Percentiles rank a stretch among this genome's conserved stretches.
Conservation (phyloP, 2,797 vertebrate genomes). For the Phaenicophaeus curvirostris region DNA sequence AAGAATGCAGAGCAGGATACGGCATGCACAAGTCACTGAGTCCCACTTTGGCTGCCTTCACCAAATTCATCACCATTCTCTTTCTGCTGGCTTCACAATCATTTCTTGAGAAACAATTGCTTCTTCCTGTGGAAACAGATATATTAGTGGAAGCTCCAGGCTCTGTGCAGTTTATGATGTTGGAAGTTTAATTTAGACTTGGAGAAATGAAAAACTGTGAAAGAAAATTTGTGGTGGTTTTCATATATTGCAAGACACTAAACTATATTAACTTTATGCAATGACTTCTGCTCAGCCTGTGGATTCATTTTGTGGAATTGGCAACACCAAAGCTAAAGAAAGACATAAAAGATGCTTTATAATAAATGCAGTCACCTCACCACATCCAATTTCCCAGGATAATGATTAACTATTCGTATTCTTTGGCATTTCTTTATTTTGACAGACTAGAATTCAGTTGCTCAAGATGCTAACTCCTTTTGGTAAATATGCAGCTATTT, state of each 20-base stretch:
- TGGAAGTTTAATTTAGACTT: constrained; percentile 50
- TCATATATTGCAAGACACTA: constrained; percentile 31
- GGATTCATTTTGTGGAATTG: constrained; percentile 32
- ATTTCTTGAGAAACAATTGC: constrained; percentile 13
- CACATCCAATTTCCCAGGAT: not conserved
- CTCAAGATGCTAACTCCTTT: not conserved
- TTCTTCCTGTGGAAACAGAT: constrained; percentile 24
- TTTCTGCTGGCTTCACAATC: not conserved
- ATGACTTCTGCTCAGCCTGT: constrained; percentile 17
- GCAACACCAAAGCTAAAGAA: not conserved
- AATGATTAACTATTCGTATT: not conserved
- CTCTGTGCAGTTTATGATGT: not conserved
- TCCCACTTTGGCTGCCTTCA: not conserved
- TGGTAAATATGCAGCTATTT: not conserved
- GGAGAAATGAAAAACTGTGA: constrained; percentile 44
- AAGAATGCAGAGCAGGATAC: not conserved
- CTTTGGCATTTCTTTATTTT: not conserved
- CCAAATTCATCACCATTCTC: not conserved
- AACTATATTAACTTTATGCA: constrained; percentile 48
- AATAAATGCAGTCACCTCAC: not conserved
- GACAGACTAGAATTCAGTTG: not conserved
- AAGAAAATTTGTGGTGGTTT: constrained; percentile 33
- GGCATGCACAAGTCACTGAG: not conserved
- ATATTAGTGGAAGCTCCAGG: constrained; percentile 35
- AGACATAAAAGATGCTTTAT: not conserved